phyloP scores from a whole-genome alignment of 2,888 invertebrate species.

The Ceramica pisi region DNA sequence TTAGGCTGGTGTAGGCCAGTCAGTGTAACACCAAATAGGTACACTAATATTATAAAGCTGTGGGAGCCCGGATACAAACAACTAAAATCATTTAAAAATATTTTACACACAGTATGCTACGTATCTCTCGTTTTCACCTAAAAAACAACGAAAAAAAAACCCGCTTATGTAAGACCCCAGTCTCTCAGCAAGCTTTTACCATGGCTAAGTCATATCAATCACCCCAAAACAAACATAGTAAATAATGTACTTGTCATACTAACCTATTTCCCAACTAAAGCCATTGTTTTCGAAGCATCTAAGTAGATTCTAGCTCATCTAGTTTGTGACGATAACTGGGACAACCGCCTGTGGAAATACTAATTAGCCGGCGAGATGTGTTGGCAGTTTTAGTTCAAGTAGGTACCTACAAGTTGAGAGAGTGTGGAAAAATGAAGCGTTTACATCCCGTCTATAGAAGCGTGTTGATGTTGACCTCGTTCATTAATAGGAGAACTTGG shows the following conservation, averaged over 20 bases:
- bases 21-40: too few relatives aligned
- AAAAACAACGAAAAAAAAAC: too few relatives aligned
- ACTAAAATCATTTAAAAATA: too few relatives aligned
- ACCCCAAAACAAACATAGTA: not conserved
- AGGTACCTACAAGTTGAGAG: conserved; percentile 7
- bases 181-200: not conserved
- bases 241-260: conserved; percentile 47
- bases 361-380: conserved; percentile 59
- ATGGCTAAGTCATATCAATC: not conserved
- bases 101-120: too few relatives aligned
- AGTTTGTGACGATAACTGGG: conserved; percentile 66
- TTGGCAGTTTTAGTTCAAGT: conserved; percentile 37
- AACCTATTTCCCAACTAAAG: conserved; percentile 11
- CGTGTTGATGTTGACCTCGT: conserved; percentile 29
- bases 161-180: not conserved
- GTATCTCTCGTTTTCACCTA: too few relatives aligned
- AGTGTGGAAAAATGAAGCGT: conserved; percentile 36
- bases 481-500: conserved; percentile 10
- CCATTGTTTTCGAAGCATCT: conserved; percentile 29
- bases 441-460: conserved; percentile 11
- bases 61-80: too few relatives aligned
- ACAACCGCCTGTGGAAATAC: conserved; percentile 49
- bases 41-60: too few relatives aligned
- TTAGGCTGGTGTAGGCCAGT: too few relatives aligned
- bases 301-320: conserved; percentile 55